Base-by-base conservation (phyloP, 92 coral and sea anemone genomes). In the Palythoa heliodiscus region DNA sequence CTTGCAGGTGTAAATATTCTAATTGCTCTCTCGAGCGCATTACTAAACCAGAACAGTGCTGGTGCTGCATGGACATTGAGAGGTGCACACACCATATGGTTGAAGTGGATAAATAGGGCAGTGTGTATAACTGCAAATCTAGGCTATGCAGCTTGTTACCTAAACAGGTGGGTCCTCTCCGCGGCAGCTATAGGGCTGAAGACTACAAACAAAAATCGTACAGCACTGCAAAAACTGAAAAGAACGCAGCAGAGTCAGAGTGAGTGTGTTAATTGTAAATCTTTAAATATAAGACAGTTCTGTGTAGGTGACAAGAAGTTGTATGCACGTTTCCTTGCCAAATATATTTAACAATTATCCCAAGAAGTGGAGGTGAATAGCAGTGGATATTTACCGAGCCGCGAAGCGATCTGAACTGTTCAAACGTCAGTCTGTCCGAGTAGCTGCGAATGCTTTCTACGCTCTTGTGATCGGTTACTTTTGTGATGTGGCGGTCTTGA, bases 1-100 rank as follows among this genome's bases (percentile, higher is more conserved):
- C n/a, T n/a, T n/a, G n/a, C 76, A 86, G 85, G 89, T 86, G 89
- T 64, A 78, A 77, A 86, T 86, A 85, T 38, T 86, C 89, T 11
- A 86, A 86, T 78, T 78, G 89, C 70, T 86, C 89, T 47, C 80
- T 86, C n/a, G 79, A 69, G 4, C 48, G 11, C 38, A 70, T 86
- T 35, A 86, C 86, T 20, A 86, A 86, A 68, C 89, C 86, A 16
- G 85, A 86, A 69, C 80, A 86, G 64, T 86, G 89, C 25, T 70
- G 79, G 85, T 86, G 89, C 54, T 78, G 89, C 80, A 70, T 15
- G 52, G 89, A 86, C 40, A 70, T 86, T 11, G 86, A 78, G 61
- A 16, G 73, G 55, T 86, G 89, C 86, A 12, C 11, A 15, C 79
- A 86, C 19, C 13, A 73, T 10, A 78, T 78, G 89, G 66, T 20